Conservation (phyloP, 92 coral and sea anemone genomes). For the Heliopora coerulea region DNA sequence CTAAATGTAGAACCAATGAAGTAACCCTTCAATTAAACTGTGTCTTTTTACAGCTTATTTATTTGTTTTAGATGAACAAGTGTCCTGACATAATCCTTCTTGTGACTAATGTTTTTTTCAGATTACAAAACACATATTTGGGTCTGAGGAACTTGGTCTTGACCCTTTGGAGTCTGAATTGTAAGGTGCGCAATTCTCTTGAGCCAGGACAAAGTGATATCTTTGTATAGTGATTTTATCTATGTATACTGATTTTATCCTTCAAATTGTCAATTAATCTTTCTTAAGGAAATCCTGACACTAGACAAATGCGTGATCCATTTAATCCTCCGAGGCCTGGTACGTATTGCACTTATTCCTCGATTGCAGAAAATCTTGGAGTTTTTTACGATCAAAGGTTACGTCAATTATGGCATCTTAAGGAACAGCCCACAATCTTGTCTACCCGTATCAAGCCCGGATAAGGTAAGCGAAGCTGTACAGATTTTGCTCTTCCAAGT, state of each 20-base stretch:
- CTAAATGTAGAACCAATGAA: too few species aligned
- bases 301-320: slow-evolving; percentile 68
- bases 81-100: too few species aligned
- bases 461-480: background rate
- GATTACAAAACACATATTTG: slow-evolving; percentile 70
- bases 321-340: slow-evolving; percentile 84
- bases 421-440: slow-evolving; percentile 36
- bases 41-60: too few species aligned
- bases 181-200: slow-evolving; percentile 59
- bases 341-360: slow-evolving; percentile 68
- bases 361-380: slow-evolving; percentile 58
- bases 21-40: too few species aligned
- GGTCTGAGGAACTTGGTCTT: slow-evolving; percentile 81
- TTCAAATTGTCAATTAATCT: background rate
- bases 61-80: too few species aligned
- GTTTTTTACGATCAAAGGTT: slow-evolving; percentile 70
- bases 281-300: slow-evolving; percentile 65
- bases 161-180: slow-evolving; percentile 88
- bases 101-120: too few species aligned
- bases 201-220: slow-evolving; percentile 4
- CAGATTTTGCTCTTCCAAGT: too few species aligned
- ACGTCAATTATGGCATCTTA: slow-evolving; percentile 82
- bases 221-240: too few species aligned
- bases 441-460: background rate
- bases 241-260: too few species aligned